Evolutionary conservation across 1,140 invertebrate species (phyloP), one percentile per base, ranked within the genome.

Genomic region (Idris sp.): DNA sequence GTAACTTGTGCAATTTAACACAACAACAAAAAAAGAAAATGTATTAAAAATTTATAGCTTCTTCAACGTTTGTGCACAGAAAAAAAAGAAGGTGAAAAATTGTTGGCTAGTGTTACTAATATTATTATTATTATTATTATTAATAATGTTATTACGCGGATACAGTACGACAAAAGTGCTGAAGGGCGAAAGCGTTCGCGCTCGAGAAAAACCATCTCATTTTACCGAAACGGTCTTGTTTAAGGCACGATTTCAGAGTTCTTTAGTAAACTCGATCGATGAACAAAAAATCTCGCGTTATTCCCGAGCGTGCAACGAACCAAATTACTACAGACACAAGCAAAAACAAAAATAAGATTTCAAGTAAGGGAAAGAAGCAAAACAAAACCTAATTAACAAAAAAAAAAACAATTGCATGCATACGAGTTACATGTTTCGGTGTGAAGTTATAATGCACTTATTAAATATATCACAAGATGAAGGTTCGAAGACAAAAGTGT

Each of bases 71-170:
- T n/a, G n/a, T n/a, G n/a, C n/a, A n/a, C n/a, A n/a, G n/a, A n/a
- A n/a, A n/a, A n/a, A n/a, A n/a, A n/a, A n/a, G n/a, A n/a, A n/a
- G n/a, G n/a, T n/a, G n/a, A n/a, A n/a, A n/a, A n/a, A n/a, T n/a
- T n/a, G n/a, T n/a, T n/a, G n/a, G n/a, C n/a, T n/a, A n/a, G n/a
- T n/a, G n/a, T 41, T 49, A n/a, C n/a, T n/a, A 51, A 44, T 80
- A 72, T 77, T 72, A 73, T 77, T 69, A 81, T 82, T 72, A 75
- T 75, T 69, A 83, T 76, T 74, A 80, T 69, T 74, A 76, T 81
- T 81, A 75, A 76, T 58, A 73, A 76, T 69, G 73, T 75, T 69
- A 74, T 65, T 61, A 79, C 43, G 59, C 46, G n/a, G 49, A 74
- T 38, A 41, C 46, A 67, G 48, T 51, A 64, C 31, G 48, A 33